A percentile compares a stretch with the other conserved stretches of the same genome.
Conservation (phyloP, 2,113 vertebrate genomes). For the Strigops habroptila region DNA sequence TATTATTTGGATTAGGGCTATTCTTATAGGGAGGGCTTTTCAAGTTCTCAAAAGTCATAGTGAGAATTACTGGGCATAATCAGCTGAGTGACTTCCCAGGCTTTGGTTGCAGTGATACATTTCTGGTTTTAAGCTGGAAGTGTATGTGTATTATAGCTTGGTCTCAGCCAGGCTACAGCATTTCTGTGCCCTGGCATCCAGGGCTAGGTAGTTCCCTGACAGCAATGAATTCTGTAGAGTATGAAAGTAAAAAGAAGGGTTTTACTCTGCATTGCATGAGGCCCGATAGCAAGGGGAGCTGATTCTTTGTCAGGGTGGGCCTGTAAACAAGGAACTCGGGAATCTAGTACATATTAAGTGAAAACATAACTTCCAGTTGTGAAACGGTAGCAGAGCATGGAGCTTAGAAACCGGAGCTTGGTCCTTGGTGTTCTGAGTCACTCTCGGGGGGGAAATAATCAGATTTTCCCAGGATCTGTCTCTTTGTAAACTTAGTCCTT, state of each 20-base stretch:
- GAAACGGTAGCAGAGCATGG: neutral
- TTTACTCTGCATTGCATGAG: neutral
- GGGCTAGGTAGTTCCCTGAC: neutral
- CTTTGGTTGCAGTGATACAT: neutral
- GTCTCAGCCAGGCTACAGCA: neutral
- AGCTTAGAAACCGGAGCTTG: neutral
- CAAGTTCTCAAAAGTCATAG: neutral
- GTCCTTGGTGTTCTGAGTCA: neutral
- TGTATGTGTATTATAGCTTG: neutral
- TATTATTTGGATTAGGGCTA: neutral
- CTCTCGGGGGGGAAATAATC: neutral
- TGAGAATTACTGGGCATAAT: neutral
- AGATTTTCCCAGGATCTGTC: neutral
- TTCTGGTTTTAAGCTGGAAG: neutral
- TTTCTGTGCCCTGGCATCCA: neutral
- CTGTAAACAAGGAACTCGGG: neutral
- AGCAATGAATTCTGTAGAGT: neutral
- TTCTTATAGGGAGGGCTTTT: neutral
- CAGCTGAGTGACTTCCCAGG: neutral
- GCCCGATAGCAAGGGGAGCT: neutral
- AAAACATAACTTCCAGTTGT: neutral
- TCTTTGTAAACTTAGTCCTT: neutral
- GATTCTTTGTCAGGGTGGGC: neutral
- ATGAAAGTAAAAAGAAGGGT: neutral
- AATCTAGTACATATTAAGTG: neutral